Evolutionary conservation across 2,888 invertebrate genomes (phyloP).

Genomic region (Himalopsyche tibetana): DNA sequence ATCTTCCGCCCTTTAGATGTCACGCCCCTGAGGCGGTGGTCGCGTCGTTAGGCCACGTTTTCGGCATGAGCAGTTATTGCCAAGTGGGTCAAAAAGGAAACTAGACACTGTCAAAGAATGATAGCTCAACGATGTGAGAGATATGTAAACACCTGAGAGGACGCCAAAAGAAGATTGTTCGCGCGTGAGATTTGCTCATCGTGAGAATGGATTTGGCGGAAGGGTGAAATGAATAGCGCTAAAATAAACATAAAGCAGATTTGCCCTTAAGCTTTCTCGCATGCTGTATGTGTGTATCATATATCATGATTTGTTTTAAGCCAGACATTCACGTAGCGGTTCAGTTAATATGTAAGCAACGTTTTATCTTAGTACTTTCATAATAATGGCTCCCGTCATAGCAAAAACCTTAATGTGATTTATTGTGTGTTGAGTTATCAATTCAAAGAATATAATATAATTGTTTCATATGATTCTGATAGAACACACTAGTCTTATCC

Average conservation of each 20-base stretch:
- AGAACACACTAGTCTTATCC: no score
- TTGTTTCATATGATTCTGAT: no score
- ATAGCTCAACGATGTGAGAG: slow-evolving; percentile 14
- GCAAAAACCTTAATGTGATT: no score
- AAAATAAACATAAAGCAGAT: slow-evolving; percentile 17
- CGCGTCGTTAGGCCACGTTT: slow-evolving; percentile 21
- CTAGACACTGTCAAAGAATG: slow-evolving; percentile 40
- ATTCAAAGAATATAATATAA: no score
- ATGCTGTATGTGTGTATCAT: no score
- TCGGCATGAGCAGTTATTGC: slow-evolving; percentile 31
- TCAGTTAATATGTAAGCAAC: no score
- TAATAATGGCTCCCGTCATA: no score
- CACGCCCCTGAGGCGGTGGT: background rate
- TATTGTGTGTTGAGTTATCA: no score
- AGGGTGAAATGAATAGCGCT: background rate
- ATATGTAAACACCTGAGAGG: slow-evolving; percentile 42
- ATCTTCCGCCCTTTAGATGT: no score
- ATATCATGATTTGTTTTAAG: no score
- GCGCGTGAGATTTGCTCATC: slow-evolving; percentile 35
- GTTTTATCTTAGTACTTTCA: no score
- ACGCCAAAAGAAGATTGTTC: slow-evolving; percentile 5
- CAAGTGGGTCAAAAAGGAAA: slow-evolving; percentile 40
- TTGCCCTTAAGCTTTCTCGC: background rate
- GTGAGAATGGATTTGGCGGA: background rate
- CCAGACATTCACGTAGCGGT: no score